Evolutionary conservation across 2,888 invertebrate genomes (phyloP), one percentile per base, ranked within the genome.

Genomic region (Lycophotia porphyrea): DNA sequence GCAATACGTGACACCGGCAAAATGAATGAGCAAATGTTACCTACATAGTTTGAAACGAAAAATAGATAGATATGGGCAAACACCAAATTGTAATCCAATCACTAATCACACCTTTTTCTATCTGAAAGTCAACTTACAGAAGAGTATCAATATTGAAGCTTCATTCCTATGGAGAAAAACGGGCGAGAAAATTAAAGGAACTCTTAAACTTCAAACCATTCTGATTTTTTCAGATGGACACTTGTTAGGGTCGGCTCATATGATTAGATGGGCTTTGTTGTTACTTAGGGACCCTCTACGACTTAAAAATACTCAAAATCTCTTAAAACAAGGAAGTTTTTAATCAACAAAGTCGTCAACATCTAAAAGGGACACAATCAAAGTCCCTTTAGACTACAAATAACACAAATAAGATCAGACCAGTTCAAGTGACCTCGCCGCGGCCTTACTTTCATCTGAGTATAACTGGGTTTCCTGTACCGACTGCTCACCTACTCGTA

Each of bases 361-460:
- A 42, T 15, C 31, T 39, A 60, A 63, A 66, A 82, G 67, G 82
- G 82, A 34, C 39, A 55, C 27, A 27, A 34, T n/a, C 36, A 39
- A 55, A 69, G 60, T 61, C 78, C 79, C 82, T 82, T 64, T n/a
- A 64, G n/a, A 64, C 39, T 7, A 36, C 65, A 67, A 74, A 68
- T 42, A 77, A 70, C 61, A 63, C 42, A 65, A 82, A 79, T 71
- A 78, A 74, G 76, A 77, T 58, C 72, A 61, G 68, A 58, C 68
- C 61, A 61, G 70, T 67, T 67, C 34, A 2, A 1, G 66, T 85
- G 87, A 87, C 87, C 87, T 87, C 87, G 87, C 15, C 44, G 39
- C 65, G 87, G 80, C 87, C 88, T 87, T 88, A 87, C 87, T 87
- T 87, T 87, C 87, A 82, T 88, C 78, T 47, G 36, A 15, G 58